Evolutionary conservation across 2,113 vertebrate species (phyloP).

Genomic region (Megaceryle maxima): DNA sequence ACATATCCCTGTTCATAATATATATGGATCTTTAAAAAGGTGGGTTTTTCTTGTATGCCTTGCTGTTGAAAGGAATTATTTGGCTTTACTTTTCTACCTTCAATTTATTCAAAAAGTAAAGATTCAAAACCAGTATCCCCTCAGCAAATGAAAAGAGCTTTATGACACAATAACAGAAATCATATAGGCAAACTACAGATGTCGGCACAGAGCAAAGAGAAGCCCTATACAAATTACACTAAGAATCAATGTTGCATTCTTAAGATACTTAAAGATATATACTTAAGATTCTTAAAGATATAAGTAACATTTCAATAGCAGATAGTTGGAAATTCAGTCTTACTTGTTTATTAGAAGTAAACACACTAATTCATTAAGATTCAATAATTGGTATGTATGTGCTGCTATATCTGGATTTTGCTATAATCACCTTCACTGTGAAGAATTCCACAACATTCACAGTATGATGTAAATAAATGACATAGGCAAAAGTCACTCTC

Average conservation of each 20-base stretch:
- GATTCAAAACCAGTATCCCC: neutral
- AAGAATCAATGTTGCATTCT: neutral
- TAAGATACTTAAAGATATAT: neutral
- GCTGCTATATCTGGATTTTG: neutral
- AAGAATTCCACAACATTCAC: neutral
- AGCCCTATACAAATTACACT: neutral
- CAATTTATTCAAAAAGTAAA: neutral
- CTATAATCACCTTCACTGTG: neutral
- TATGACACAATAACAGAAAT: neutral
- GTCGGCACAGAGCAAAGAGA: constrained; percentile 16
- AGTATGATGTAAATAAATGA: neutral
- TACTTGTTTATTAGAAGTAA: neutral
- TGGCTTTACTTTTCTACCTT: neutral
- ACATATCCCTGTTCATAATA: neutral
- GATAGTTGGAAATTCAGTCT: neutral
- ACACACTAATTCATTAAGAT: neutral
- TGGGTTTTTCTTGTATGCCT: neutral
- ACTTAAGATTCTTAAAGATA: neutral
- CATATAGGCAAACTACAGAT: neutral
- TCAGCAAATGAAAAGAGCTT: neutral
- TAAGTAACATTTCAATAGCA: neutral
- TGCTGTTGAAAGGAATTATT: neutral
- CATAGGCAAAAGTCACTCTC: neutral
- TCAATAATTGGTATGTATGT: neutral
- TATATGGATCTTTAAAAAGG: neutral